These are phyloP conservation scores for Hirtodrosophila histrioides DNA, from an alignment of 2,888 invertebrate species.

Conservation along the genomic window DNA sequence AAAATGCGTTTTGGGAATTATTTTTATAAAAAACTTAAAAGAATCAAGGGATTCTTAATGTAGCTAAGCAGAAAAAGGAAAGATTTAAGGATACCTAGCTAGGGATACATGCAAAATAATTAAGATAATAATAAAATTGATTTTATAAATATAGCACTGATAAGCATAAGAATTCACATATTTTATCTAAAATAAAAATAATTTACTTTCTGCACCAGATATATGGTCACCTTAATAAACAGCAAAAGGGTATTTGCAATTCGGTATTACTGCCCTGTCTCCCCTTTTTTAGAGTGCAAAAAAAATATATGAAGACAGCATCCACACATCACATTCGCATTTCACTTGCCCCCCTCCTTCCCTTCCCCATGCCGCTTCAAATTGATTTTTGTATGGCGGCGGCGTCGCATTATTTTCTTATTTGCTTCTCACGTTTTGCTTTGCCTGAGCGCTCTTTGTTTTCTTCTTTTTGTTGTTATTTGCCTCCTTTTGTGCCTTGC, in stretches of 20 bases:
- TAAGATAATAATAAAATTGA: too few species aligned
- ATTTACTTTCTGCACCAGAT: neutral
- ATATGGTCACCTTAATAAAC: neutral
- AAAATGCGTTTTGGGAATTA: too few species aligned
- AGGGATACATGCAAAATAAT: too few species aligned
- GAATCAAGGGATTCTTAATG: too few species aligned
- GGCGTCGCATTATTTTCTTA: constrained; percentile 69
- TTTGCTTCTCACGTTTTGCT: constrained; percentile 73
- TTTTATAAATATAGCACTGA: too few species aligned
- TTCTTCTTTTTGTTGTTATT: constrained; percentile 74
- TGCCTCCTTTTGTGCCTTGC: constrained; percentile 75
- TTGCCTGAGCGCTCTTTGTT: constrained; percentile 62
- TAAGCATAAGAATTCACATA: too few species aligned
- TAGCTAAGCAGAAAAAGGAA: too few species aligned
- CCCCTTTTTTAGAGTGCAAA: constrained; percentile 42
- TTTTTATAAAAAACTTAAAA: too few species aligned
- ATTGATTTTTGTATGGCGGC: constrained; percentile 71
- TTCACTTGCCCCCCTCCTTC: constrained; percentile 23
- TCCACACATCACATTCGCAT: constrained; percentile 49
- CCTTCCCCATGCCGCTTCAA: constrained; percentile 50
- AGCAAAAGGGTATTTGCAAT: constrained; percentile 21
- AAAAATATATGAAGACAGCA: constrained; percentile 37
- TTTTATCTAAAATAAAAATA: too few species aligned
- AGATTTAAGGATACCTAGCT: too few species aligned
- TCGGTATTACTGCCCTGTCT: neutral